phyloP scores from a whole-genome alignment of 2,888 invertebrate species.

The Agrotis ipsilon region DNA sequence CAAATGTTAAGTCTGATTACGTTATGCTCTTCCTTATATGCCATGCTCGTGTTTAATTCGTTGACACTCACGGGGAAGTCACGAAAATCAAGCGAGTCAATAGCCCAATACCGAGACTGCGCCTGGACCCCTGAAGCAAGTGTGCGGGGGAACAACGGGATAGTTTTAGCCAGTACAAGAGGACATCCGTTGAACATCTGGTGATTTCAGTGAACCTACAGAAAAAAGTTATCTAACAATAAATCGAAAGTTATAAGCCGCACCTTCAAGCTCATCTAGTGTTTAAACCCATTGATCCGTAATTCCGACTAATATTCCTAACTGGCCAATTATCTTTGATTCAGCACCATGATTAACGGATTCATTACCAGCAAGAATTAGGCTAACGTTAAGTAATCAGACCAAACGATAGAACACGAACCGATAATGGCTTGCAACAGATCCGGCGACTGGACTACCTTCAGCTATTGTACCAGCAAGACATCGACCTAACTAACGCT shows the following conservation, averaged over 20 bases:
- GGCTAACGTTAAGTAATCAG: constrained; percentile 70
- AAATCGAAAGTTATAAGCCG: background rate
- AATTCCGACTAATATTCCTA: constrained; percentile 6
- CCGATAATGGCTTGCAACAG: constrained; percentile 80
- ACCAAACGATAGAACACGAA: constrained; percentile 69
- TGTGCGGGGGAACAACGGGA: too few relatives aligned
- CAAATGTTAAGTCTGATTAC: background rate
- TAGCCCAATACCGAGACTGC: too few relatives aligned
- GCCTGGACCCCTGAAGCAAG: too few relatives aligned
- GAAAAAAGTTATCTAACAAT: background rate
- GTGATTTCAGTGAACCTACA: too few relatives aligned
- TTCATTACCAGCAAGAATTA: constrained; percentile 49
- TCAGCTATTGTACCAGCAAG: constrained; percentile 69
- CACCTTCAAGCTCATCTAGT: background rate
- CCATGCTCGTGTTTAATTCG: too few relatives aligned
- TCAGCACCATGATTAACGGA: constrained; percentile 22
- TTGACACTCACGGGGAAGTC: too few relatives aligned
- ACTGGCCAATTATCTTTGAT: background rate
- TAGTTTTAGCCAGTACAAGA: too few relatives aligned
- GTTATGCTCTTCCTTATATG: background rate
- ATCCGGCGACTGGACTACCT: constrained; percentile 77
- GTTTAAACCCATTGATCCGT: constrained; percentile 3
- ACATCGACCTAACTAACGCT: constrained; percentile 63
- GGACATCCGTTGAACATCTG: too few relatives aligned
- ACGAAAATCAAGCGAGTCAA: too few relatives aligned